These are phyloP conservation scores for Scaptomyza parva DNA, from an alignment of 2,888 invertebrate genomes.

Conservation along the genomic window DNA sequence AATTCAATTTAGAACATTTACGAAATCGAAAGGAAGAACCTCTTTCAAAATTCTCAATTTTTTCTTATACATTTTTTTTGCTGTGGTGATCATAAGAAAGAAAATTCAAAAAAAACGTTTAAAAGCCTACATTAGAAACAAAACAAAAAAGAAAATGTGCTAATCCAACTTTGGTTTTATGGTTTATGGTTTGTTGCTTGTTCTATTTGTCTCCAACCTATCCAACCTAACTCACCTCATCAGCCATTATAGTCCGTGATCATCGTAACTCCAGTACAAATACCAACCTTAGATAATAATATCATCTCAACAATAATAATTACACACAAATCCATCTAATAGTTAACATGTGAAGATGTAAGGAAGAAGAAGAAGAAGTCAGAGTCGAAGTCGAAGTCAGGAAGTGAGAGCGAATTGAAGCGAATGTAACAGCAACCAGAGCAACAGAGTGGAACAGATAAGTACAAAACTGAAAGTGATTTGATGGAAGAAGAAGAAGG, in stretches of 20 bases:
- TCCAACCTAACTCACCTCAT: background rate
- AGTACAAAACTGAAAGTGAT: slow-evolving; percentile 14
- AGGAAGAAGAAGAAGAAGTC: background rate
- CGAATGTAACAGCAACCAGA: background rate
- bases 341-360: background rate
- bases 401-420: background rate
- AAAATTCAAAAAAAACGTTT: background rate
- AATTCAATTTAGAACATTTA: slow-evolving; percentile 1
- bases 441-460: slow-evolving; percentile 1
- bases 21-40: background rate
- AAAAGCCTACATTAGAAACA: background rate
- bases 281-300: too few species aligned
- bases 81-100: slow-evolving; percentile 15
- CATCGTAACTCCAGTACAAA: background rate
- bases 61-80: slow-evolving; percentile 42
- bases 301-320: too few species aligned
- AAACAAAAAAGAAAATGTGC: slow-evolving; percentile 24
- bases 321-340: background rate
- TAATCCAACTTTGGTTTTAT: background rate
- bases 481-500: too few species aligned
- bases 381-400: too few species aligned
- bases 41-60: slow-evolving; percentile 7
- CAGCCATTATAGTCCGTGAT: too few species aligned
- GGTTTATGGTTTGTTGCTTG: slow-evolving; percentile 14
- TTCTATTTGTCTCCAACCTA: slow-evolving; percentile 9